Conservation (phyloP, 1,140 invertebrate species). For the Heliconius congener region DNA sequence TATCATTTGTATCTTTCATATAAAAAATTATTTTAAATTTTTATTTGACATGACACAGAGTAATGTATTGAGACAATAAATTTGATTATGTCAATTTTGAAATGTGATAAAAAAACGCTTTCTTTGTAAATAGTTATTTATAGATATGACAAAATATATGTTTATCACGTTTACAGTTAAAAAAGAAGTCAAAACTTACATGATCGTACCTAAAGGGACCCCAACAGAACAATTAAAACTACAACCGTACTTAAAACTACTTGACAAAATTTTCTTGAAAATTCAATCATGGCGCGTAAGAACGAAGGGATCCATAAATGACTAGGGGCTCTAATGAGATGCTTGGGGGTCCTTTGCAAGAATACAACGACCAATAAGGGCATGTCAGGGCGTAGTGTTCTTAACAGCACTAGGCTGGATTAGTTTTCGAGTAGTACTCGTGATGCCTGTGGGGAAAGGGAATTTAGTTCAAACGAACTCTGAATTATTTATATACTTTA, state of each 20-base stretch:
- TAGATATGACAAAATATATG: too few species aligned
- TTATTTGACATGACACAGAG: neutral
- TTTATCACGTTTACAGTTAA: neutral
- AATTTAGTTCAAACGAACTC: constrained; percentile 5
- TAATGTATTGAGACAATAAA: neutral
- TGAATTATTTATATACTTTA: neutral
- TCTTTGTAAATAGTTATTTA: too few species aligned
- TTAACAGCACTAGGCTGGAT: constrained; percentile 73
- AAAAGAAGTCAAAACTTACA: neutral
- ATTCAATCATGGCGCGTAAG: constrained; percentile 30
- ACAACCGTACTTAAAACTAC: constrained; percentile 9
- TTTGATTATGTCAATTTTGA: neutral
- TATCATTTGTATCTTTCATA: neutral
- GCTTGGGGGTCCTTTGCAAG: constrained; percentile 40
- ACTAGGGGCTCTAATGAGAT: constrained; percentile 54
- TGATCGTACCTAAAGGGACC: neutral
- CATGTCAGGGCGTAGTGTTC: constrained; percentile 58
- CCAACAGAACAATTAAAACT: constrained; percentile 11
- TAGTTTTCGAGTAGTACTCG: constrained; percentile 71
- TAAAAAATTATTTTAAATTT: neutral
- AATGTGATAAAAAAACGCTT: too few species aligned
- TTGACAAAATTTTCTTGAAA: constrained; percentile 10
- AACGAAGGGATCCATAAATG: constrained; percentile 38
- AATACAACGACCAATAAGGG: constrained; percentile 61
- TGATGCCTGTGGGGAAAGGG: constrained; percentile 44